Evolutionary conservation across 2,113 vertebrate genomes (phyloP), one percentile per base, ranked within the genome.

Genomic region (Syngnathus scovelli): DNA sequence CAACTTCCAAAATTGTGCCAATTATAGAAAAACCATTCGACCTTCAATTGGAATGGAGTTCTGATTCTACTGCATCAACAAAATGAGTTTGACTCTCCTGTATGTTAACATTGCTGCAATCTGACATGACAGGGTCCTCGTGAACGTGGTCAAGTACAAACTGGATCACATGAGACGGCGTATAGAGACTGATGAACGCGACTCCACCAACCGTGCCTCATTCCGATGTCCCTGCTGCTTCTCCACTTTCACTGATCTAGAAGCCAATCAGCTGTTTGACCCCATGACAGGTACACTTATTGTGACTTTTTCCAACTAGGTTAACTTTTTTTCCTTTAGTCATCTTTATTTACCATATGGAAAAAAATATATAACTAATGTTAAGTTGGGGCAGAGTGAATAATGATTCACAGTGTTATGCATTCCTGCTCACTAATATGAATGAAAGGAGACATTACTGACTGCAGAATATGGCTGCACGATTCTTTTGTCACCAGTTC

Each of bases 131-230:
- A 89, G 93, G 51, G 90, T 96, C 16, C 92, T 99, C 61, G 97
- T 99, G 54, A 99, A 99, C 0, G 96, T 99, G 62, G 95, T 99
- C 52, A 99, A 99, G 79, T 99, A 99, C 76, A 99, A 99, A 80
- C 82, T 99, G 89, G 97, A 99, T 83, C 97, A 99, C 89, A 99
- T 99, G 94, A 92, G 96, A n/a, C 89, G 97, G 0, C 92, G 96
- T 72, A 98, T 99, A 49, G 97, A 99, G 89, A 99, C 94, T 0
- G 96, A 99, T 36, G 97, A 99, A 75, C 92, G 97, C 18, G 96
- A 99, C 85, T 96, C 94, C 43, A 99, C 96, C 76, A 99, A 96
- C 69, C 91, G 97, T 0, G 96, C 97, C 18, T 99, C 97, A 41
- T 99, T 99, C 77, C 93, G 93, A 27, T 99, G 97, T 61, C 97